These are phyloP conservation scores for Albula goreensis DNA, from an alignment of 2,113 vertebrate genomes.

Conservation along the genomic window DNA sequence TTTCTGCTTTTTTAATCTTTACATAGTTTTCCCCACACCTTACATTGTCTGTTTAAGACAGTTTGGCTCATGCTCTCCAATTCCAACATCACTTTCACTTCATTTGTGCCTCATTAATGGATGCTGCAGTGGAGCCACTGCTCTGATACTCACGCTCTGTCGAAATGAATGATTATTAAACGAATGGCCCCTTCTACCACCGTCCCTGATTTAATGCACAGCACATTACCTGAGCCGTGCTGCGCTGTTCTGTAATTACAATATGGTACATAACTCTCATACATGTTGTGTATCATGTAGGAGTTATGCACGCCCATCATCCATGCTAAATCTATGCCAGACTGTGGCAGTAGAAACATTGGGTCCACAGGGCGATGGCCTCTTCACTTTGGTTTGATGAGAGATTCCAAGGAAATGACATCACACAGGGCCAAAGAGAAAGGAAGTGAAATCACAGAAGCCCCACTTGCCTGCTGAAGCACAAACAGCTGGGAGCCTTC, in stretches of 20 bases:
- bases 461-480: slow-evolving; percentile 48
- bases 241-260: neutral
- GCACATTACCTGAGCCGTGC: neutral
- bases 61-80: neutral
- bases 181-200: neutral
- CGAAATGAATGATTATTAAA: neutral
- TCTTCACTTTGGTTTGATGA: too few relatives aligned
- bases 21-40: neutral
- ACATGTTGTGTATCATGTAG: neutral
- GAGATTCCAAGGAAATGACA: neutral
- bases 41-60: neutral
- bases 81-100: neutral
- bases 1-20: neutral
- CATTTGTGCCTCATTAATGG: neutral
- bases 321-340: too few relatives aligned
- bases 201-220: too few relatives aligned
- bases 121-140: neutral
- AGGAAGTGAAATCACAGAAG: slow-evolving; percentile 20
- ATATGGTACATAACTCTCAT: neutral
- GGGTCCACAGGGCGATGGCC: too few relatives aligned
- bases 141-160: neutral
- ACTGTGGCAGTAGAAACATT: too few relatives aligned
- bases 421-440: neutral
- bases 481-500: slow-evolving; percentile 54
- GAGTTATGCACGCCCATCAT: too few relatives aligned